These are phyloP conservation scores for Colistium nudipinnis DNA, from an alignment of 2,113 vertebrate species.

Conservation along the genomic window DNA sequence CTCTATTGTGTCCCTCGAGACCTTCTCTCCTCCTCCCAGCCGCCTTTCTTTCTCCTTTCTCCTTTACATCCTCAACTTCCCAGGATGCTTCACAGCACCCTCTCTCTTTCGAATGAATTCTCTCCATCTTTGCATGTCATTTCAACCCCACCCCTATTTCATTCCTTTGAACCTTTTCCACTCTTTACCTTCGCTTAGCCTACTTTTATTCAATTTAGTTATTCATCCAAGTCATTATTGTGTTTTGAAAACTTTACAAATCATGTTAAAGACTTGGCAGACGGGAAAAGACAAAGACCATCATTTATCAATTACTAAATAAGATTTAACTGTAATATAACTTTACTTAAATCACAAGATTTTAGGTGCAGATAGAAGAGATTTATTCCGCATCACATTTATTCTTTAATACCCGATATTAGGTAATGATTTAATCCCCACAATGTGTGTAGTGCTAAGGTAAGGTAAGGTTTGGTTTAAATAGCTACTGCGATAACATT, in stretches of 20 bases:
- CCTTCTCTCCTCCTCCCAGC: conserved; percentile 22
- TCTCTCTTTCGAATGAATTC: conserved; percentile 13
- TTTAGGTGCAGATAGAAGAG: neutral
- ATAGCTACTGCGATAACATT: neutral
- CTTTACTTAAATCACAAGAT: neutral
- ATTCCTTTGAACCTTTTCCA: neutral
- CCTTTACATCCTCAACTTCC: conserved; percentile 36
- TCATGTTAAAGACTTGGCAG: neutral
- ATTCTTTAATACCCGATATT: conserved; percentile 2
- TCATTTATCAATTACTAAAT: neutral
- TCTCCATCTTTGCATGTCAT: conserved; percentile 4
- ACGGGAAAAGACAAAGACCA: neutral
- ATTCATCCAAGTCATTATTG: neutral
- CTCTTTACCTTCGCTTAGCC: neutral
- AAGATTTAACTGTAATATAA: neutral
- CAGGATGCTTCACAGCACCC: conserved; percentile 38
- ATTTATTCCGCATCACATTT: conserved; percentile 13
- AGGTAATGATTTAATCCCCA: conserved; percentile 8
- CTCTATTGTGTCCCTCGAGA: conserved; percentile 56
- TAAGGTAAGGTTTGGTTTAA: conserved; percentile 5
- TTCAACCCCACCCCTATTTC: neutral
- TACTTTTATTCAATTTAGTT: neutral
- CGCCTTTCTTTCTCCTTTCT: conserved; percentile 15
- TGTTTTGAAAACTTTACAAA: neutral
- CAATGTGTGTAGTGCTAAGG: neutral